Base-by-base conservation (phyloP, 2,797 vertebrate genomes). In the Tiaroga cobitis region DNA sequence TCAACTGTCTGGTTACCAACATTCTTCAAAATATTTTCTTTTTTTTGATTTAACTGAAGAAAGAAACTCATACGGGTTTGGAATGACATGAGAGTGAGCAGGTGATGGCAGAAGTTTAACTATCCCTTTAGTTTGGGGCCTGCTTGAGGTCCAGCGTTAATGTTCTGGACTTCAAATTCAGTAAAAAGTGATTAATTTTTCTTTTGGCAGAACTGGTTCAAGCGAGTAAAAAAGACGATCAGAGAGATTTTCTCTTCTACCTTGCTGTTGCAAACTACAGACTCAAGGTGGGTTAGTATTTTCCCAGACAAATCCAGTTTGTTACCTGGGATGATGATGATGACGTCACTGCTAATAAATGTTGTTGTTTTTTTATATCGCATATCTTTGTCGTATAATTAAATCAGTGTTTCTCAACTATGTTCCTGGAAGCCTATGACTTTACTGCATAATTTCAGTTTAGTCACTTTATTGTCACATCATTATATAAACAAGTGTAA, bases 221-320 rank as follows among this genome's bases (percentile, higher is more conserved):
- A n/a, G 96, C 96, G 88, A 93, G 95, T 29, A 93, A 91, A 24
- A 97, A 97, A 90, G 97, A 98, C 0, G 97, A 98, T 46, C 96
- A 96, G 46, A 93, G 97, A 43, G 97, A 98, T 90, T 98, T 95
- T 34, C 86, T 98, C 84, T 98, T 98, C 90, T 98, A 97, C 91
- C 93, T 98, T 65, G 93, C 95, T 0, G 97, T 97, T 90, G 97
- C 95, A 81, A 96, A 97, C 92, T 97, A 98, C 93, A 95, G 96
- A 90, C 95, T 98, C 61, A 98, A 98, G 95, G 97, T 96, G 79
- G 88, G 83, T 65, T 46, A 43, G 2, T 2, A 6, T 34, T 21
- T 87, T 37, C 13, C 19, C 61, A 18, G 9, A 32, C 3, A 13
- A 29, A 43, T 79, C 16, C 18, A 3, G 10, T 26, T 46, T 63